phyloP scores from a whole-genome alignment of 2,113 vertebrate genomes.

The Dromiciops gliroides region DNA sequence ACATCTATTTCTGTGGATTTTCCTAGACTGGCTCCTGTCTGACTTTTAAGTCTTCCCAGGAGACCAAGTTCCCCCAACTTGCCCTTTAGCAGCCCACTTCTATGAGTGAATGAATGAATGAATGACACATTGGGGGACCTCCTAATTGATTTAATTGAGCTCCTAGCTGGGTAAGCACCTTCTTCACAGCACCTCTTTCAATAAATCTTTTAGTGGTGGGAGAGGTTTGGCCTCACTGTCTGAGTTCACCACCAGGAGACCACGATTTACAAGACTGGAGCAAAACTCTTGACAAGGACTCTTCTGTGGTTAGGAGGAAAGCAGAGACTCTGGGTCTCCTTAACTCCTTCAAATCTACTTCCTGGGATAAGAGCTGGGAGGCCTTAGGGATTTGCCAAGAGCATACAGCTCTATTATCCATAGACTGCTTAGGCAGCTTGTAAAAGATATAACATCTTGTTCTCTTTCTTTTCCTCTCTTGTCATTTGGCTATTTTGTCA shows the following conservation, averaged over 20 bases:
- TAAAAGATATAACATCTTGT: not conserved
- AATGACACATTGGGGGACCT: not conserved
- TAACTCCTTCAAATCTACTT: not conserved
- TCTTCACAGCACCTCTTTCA: not conserved
- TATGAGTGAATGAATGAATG: slow-evolving; percentile 14
- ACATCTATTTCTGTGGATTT: slow-evolving; percentile 28
- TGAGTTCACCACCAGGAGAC: slow-evolving; percentile 12
- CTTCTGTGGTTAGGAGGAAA: not conserved
- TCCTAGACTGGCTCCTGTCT: slow-evolving; percentile 12
- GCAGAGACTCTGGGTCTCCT: not conserved
- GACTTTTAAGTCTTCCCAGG: slow-evolving; percentile 34
- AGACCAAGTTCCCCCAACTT: slow-evolving; percentile 10
- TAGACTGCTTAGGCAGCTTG: not conserved
- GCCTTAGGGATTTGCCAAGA: not conserved
- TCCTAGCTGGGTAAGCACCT: slow-evolving; percentile 19
- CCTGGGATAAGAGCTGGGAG: not conserved
- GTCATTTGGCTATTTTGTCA: not conserved
- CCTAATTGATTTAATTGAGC: slow-evolving; percentile 37
- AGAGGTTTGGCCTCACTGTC: not conserved
- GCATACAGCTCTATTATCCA: not conserved
- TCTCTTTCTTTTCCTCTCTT: not conserved
- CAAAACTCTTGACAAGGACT: not conserved
- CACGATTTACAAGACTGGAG: not conserved
- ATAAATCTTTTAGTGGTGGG: not conserved
- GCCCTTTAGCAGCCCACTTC: not conserved